A percentile compares a stretch with the other conserved stretches of the same genome.
Conservation (phyloP, 1,140 invertebrate genomes). For the Zaprionus inermis region DNA sequence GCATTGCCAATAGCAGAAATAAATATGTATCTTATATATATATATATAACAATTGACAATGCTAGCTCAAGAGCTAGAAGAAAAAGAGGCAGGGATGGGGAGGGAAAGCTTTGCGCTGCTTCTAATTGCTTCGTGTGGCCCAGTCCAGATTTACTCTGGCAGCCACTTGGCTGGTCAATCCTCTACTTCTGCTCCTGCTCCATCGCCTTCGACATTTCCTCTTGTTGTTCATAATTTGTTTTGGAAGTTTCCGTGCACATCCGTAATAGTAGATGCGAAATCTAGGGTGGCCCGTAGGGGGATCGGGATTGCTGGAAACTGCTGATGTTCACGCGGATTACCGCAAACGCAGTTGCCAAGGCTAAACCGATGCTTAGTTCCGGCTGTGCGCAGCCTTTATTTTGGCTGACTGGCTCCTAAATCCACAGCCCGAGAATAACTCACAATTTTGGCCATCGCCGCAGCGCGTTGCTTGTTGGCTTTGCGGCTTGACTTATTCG, state of each 20-base stretch:
- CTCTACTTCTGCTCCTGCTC: not conserved
- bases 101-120: not conserved
- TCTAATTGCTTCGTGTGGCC: constrained; percentile 61
- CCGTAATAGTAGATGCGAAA: constrained; percentile 42
- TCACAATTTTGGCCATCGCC: constrained; percentile 46
- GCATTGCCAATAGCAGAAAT: constrained; percentile 25
- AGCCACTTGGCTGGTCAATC: constrained; percentile 5
- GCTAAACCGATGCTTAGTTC: constrained; percentile 52
- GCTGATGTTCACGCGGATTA: constrained; percentile 59
- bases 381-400: constrained; percentile 42
- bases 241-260: constrained; percentile 65
- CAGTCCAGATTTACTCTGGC: not conserved
- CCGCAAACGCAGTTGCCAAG: constrained; percentile 62
- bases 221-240: constrained; percentile 76
- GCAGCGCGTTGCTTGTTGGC: constrained; percentile 66
- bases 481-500: constrained; percentile 69
- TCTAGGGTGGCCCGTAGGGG: constrained; percentile 6
- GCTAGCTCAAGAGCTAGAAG: not conserved
- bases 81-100: too few relatives aligned
- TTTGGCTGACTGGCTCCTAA: not conserved
- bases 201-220: constrained; percentile 1
- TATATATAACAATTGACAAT: constrained; percentile 14
- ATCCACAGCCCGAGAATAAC: constrained; percentile 23
- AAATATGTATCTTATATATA: constrained; percentile 7
- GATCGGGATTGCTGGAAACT: not conserved